Base-by-base conservation (phyloP, 1,140 invertebrate species). In the Hestina assimilis region DNA sequence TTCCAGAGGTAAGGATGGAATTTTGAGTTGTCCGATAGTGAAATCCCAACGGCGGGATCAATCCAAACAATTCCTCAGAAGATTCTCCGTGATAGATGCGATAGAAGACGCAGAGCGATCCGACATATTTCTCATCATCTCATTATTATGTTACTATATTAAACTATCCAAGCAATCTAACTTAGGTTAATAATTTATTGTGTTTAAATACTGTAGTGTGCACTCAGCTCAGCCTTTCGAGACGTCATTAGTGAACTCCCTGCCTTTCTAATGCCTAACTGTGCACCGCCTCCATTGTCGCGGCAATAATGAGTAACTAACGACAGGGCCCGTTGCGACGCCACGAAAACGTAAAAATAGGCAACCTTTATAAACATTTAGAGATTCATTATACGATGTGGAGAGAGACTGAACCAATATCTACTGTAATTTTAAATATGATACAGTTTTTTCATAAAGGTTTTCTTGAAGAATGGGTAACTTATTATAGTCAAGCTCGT, bases 211-310 rank as follows among this genome's bases (percentile, higher is more conserved):
- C 8, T 9, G 3, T 28, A 35, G 35, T 52, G 48, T 21, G 47
- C 11, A 31, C 47, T 31, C 56, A 20, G 42, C 47, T 23, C 31
- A 38, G 19, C 4, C 12, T 2, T 5, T 11, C 11, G 26, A 47
- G 56, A 35, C 70, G 78, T 87, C 83, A 87, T 87, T 87, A 87
- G 76, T 67, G 79, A 78, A 69, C 66, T 67, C 65, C 62, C 52
- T 60, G 71, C 76, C 80, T 83, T 87, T 87, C 83, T 87, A 87
- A 87, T 84, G 79, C 79, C 81, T 84, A 87, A 84, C 78, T 72
- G 79, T 59, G 69, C 68, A 15, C 31, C 31, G 31, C 31, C 63
- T 62, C 79, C 74, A 87, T 87, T 86, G 79, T 86, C 71, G 63
- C 61, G 50, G 61, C 71, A 35, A 72, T 84, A 87, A 87, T 83